Evolutionary conservation across 2,888 invertebrate genomes (phyloP).

Genomic region (Acleris sparsana): DNA sequence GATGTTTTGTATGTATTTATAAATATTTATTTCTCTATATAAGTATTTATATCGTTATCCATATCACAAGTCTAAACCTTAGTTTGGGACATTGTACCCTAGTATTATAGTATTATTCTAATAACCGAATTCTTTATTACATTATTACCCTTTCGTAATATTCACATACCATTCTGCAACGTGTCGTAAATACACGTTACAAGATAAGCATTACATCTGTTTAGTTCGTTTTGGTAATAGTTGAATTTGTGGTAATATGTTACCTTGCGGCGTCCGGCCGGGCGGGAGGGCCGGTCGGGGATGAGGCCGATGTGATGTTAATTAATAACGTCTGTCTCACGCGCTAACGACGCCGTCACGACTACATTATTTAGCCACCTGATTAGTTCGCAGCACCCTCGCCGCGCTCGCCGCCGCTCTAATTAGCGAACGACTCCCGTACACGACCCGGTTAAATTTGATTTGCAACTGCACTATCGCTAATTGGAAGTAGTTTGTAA

Average conservation of each 20-base stretch:
- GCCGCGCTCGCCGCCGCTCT: slow-evolving; percentile 67
- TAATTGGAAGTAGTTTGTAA: slow-evolving; percentile 75
- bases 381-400: slow-evolving; percentile 76
- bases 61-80: too few species aligned
- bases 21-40: too few species aligned
- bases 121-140: too few species aligned
- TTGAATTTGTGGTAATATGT: slow-evolving; percentile 1
- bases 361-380: slow-evolving; percentile 82
- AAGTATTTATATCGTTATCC: too few species aligned
- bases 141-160: too few species aligned
- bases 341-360: slow-evolving; percentile 80
- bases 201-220: too few species aligned
- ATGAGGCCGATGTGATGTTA: slow-evolving; percentile 71
- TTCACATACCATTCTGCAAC: too few species aligned
- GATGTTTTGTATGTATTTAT: too few species aligned
- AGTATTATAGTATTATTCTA: too few species aligned
- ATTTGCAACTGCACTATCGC: slow-evolving; percentile 77
- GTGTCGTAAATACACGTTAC: too few species aligned
- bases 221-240: background rate
- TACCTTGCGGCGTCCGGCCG: slow-evolving; percentile 42
- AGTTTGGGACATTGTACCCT: too few species aligned
- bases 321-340: slow-evolving; percentile 82
- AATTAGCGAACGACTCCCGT: slow-evolving; percentile 71
- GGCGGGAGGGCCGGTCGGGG: slow-evolving; percentile 41
- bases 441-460: slow-evolving; percentile 70